A percentile compares a stretch with the other conserved stretches of the same genome.
Conservation (phyloP, 2,888 invertebrate species). For the Blera fallax region DNA sequence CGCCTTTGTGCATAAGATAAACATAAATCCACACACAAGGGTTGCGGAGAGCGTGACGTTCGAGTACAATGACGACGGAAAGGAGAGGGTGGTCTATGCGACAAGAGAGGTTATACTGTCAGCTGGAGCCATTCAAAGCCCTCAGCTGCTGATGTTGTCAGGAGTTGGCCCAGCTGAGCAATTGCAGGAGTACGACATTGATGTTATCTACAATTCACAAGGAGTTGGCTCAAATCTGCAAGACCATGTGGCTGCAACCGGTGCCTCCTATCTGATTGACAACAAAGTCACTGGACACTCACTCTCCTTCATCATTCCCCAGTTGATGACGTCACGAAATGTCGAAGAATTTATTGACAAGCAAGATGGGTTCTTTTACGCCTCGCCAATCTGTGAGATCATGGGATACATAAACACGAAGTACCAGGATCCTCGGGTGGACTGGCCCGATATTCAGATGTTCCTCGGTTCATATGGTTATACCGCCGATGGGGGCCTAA, state of each 20-base stretch:
- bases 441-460: constrained; percentile 91
- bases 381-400: constrained; percentile 89
- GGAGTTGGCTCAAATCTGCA: constrained; percentile 92
- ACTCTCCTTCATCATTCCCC: constrained; percentile 87
- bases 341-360: constrained; percentile 85
- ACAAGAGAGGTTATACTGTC: constrained; percentile 91
- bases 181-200: constrained; percentile 85
- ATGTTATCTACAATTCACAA: constrained; percentile 84
- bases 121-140: constrained; percentile 92
- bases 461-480: constrained; percentile 90
- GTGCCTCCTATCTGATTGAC: constrained; percentile 88
- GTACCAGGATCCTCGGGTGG: constrained; percentile 85
- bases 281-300: constrained; percentile 84
- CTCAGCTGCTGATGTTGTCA: constrained; percentile 93
- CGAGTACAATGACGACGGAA: constrained; percentile 76
- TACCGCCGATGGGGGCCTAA: constrained; percentile 89
- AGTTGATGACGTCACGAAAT: constrained; percentile 84
- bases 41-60: constrained; percentile 87
- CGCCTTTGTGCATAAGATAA: constrained; percentile 86
- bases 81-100: constrained; percentile 84
- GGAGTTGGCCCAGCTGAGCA: constrained; percentile 89
- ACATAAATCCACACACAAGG: constrained; percentile 85
- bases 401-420: constrained; percentile 90
- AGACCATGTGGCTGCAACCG: constrained; percentile 92
- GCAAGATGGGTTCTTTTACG: constrained; percentile 87